These are phyloP conservation scores for Salvelinus alpinus DNA, from an alignment of 2,113 vertebrate species.

Conservation along the genomic window DNA sequence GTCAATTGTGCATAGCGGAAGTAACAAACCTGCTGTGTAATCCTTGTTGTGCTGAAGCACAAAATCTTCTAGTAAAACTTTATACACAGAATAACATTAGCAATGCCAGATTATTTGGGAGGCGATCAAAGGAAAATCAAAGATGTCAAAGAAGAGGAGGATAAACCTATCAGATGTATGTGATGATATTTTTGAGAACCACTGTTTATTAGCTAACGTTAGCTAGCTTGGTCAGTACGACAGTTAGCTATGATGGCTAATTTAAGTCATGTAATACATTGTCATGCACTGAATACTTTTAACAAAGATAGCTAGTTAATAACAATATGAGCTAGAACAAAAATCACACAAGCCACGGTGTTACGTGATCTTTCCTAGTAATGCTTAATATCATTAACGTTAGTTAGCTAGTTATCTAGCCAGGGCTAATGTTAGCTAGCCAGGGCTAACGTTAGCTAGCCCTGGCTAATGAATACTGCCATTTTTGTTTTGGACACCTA, in stretches of 20 bases:
- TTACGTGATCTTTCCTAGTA: too few relatives aligned
- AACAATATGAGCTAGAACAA: not conserved
- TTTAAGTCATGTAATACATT: too few relatives aligned
- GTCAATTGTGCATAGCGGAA: constrained; percentile 49
- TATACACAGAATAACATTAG: not conserved
- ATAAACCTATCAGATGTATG: constrained; percentile 87
- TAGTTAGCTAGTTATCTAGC: not conserved
- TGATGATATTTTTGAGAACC: not conserved
- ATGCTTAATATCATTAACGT: too few relatives aligned
- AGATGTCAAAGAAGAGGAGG: constrained; percentile 87
- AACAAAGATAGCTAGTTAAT: not conserved
- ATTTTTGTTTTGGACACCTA: too few relatives aligned
- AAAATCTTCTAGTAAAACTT: not conserved
- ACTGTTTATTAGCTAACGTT: not conserved
- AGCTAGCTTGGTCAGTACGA: not conserved
- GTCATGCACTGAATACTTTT: not conserved
- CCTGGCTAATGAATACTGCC: not conserved
- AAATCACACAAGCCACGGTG: too few relatives aligned
- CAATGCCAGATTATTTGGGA: constrained; percentile 94
- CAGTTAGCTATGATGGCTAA: not conserved
- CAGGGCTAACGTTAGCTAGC: not conserved
- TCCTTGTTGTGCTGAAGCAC: constrained; percentile 26
- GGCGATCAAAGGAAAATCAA: constrained; percentile 91
- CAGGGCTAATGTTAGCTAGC: not conserved
- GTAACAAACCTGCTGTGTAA: constrained; percentile 79